These are phyloP conservation scores for Oeneis ivallda DNA, from an alignment of 2,888 invertebrate species.

Conservation along the genomic window DNA sequence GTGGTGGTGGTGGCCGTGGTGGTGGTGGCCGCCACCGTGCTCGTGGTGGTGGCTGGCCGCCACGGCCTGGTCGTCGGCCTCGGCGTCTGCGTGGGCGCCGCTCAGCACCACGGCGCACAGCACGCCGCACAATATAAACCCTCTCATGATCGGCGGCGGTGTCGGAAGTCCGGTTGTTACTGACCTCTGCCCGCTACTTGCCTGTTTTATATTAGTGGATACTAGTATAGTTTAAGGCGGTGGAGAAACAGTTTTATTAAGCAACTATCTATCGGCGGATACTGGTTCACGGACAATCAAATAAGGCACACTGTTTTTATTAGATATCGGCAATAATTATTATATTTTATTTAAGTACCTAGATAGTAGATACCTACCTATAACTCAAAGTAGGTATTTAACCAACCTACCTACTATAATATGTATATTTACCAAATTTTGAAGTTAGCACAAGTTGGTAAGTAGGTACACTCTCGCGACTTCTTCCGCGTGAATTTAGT, in stretches of 20 bases:
- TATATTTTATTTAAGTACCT: not conserved
- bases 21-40: constrained; percentile 85
- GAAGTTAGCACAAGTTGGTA: too few species aligned
- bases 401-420: too few species aligned
- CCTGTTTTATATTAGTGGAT: constrained; percentile 71
- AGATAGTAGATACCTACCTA: not conserved
- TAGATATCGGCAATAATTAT: constrained; percentile 9
- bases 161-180: constrained; percentile 71
- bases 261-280: constrained; percentile 60
- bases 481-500: too few species aligned
- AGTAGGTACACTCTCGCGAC: too few species aligned
- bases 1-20: constrained; percentile 85
- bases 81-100: constrained; percentile 53
- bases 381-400: not conserved
- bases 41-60: constrained; percentile 77
- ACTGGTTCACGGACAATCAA: constrained; percentile 70
- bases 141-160: constrained; percentile 59
- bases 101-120: constrained; percentile 66
- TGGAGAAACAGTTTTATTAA: constrained; percentile 69
- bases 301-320: constrained; percentile 36
- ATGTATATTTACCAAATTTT: too few species aligned
- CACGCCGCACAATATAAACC: constrained; percentile 61
- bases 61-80: constrained; percentile 66
- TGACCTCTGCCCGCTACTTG: constrained; percentile 65
- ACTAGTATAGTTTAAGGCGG: constrained; percentile 51